These are phyloP conservation scores for Drosophila littoralis DNA, from an alignment of 1,140 invertebrate genomes.

Conservation along the genomic window DNA sequence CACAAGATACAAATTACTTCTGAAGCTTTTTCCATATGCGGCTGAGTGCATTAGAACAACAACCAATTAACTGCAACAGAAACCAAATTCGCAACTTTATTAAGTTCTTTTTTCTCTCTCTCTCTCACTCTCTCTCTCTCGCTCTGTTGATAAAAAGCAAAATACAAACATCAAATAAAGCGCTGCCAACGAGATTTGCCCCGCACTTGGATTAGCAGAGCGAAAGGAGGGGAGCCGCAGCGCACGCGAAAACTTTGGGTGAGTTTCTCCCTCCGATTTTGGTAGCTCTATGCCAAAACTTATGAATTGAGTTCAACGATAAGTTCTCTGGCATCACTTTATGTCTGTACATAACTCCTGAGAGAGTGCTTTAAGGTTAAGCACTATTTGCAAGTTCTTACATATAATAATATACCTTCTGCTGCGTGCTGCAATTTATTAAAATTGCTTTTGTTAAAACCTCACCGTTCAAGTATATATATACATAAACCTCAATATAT, in stretches of 20 bases:
- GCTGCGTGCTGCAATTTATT: no score
- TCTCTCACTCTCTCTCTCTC: not conserved
- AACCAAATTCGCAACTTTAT: not conserved
- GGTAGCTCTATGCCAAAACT: slow-evolving; percentile 49
- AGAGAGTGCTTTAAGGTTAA: no score
- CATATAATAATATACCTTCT: no score
- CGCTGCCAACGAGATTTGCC: slow-evolving; percentile 5
- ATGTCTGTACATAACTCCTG: not conserved
- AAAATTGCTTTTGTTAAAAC: no score
- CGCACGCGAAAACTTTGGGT: slow-evolving; percentile 35
- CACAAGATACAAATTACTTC: slow-evolving; percentile 60
- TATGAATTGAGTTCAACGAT: slow-evolving; percentile 14
- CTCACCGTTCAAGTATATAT: no score
- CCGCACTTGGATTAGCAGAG: slow-evolving; percentile 63
- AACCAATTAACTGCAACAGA: slow-evolving; percentile 38
- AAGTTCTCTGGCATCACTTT: slow-evolving; percentile 6
- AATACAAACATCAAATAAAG: slow-evolving; percentile 60
- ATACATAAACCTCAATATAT: no score
- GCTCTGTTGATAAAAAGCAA: slow-evolving; percentile 23
- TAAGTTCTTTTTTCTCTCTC: slow-evolving; percentile 1
- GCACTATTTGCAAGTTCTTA: no score
- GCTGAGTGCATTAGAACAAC: slow-evolving; percentile 70
- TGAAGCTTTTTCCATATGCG: slow-evolving; percentile 49
- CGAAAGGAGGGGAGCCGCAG: slow-evolving; percentile 3
- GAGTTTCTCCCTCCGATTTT: slow-evolving; percentile 56